Base-by-base conservation (phyloP, 2,797 vertebrate genomes). In the Pristis pectinata region DNA sequence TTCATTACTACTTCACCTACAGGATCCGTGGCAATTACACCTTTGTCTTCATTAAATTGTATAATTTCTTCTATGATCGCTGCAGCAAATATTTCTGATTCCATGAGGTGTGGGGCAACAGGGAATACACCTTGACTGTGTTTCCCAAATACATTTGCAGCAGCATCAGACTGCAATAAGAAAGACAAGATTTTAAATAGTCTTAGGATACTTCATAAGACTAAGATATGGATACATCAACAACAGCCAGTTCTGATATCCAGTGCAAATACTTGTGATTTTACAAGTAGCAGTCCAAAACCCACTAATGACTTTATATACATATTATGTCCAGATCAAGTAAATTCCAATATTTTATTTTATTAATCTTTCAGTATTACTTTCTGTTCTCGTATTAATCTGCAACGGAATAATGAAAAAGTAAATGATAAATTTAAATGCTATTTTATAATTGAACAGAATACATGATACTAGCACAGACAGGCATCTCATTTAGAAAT, bases 1-100 rank as follows among this genome's bases (percentile, higher is more conserved):
- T 76, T 30, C 53, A 17, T 37, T 34, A 19, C 22, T 13, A 15
- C 44, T 44, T 93, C 92, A 72, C 17, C 30, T 30, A 5, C 53
- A 0, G 96, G 94, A 76, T 95, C 94, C 0, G 82, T 0, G 0
- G 95, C 72, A 41, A 96, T 94, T 37, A 96, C 93, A 0, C 95
- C 95, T 70, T 95, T 96, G 0, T 96, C 79, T 3, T 96, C 96
- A 95, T 96, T 95, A 24, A 95, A 95, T 87, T 95, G 95, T 95
- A 95, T 77, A 0, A 94, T 53, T 95, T 97, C 97, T 85, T 98
- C 97, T 74, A 98, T 97, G 96, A 98, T 96, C 27, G 98, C 97
- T 95, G 98, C 97, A 95, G 98, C 98, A 96, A 98, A 96, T 53
- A 97, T 96, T 96, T 98, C 98, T 30, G 97, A 95, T 44, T 98